phyloP scores from a whole-genome alignment of 2,888 invertebrate species.

The Andrena haemorrhoa region DNA sequence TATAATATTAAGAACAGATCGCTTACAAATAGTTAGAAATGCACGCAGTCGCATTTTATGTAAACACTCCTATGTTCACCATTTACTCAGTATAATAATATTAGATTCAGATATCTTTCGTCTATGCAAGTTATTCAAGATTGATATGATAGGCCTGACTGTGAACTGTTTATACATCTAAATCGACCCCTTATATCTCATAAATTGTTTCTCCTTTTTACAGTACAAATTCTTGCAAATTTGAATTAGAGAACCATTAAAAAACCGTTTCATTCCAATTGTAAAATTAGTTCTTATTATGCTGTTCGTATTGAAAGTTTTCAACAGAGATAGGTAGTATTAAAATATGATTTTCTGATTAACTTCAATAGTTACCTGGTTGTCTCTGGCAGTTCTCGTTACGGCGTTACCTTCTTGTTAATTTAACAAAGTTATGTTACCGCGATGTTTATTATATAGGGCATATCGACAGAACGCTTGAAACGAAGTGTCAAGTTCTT shows the following conservation, averaged over 20 bases:
- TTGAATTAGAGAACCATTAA: slow-evolving; percentile 9
- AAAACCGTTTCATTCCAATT: not conserved
- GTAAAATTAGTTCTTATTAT: slow-evolving; percentile 9
- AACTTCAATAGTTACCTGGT: slow-evolving; percentile 18
- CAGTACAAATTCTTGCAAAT: not conserved
- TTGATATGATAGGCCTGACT: slow-evolving; percentile 65
- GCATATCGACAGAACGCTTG: slow-evolving; percentile 32
- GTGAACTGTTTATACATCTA: slow-evolving; percentile 36
- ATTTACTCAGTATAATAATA: slow-evolving; percentile 46
- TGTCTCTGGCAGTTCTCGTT: slow-evolving; percentile 52
- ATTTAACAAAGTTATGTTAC: slow-evolving; percentile 31
- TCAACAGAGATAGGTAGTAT: slow-evolving; percentile 20
- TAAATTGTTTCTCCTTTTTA: not conserved
- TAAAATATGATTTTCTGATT: slow-evolving; percentile 43
- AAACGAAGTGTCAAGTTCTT: slow-evolving; percentile 24
- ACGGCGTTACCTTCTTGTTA: slow-evolving; percentile 9
- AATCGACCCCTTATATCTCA: slow-evolving; percentile 21
- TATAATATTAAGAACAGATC: slow-evolving; percentile 54
- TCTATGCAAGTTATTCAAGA: slow-evolving; percentile 42
- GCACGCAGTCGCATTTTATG: slow-evolving; percentile 38
- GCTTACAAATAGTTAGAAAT: slow-evolving; percentile 52
- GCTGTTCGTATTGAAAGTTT: slow-evolving; percentile 12
- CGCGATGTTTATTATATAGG: slow-evolving; percentile 12
- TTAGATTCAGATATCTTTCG: slow-evolving; percentile 50
- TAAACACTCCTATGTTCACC: slow-evolving; percentile 28